These are phyloP conservation scores for Carduelis carduelis DNA, from an alignment of 2,797 vertebrate species.

Conservation along the genomic window DNA sequence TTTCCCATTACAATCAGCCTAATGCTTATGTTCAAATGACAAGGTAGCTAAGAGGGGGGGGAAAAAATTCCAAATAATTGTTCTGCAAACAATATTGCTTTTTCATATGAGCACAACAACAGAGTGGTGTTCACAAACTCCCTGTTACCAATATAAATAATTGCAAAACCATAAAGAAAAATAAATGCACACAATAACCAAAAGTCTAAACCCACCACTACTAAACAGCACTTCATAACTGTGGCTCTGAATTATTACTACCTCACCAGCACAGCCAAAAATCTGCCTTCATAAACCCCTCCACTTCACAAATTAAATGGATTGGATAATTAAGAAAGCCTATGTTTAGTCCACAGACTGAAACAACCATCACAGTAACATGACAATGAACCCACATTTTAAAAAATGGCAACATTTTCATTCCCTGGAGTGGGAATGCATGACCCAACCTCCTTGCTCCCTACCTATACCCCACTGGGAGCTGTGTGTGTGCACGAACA, in stretches of 20 bases:
- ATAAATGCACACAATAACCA: neutral
- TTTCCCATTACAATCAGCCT: neutral
- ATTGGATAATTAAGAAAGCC: neutral
- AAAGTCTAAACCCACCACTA: neutral
- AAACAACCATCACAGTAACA: neutral
- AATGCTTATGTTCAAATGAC: neutral
- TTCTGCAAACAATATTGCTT: neutral
- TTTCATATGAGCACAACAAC: neutral
- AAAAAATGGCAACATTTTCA: neutral
- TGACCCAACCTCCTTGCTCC: neutral
- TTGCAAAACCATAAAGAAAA: conserved; percentile 17
- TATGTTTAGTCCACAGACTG: neutral
- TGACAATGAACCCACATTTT: neutral
- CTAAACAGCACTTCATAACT: neutral
- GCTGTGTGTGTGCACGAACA: accelerated
- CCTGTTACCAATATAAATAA: conserved; percentile 26
- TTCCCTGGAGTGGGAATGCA: accelerated
- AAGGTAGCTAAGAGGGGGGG: neutral
- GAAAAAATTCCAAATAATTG: neutral
- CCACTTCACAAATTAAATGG: neutral
- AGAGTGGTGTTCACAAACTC: neutral
- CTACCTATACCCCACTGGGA: accelerated
- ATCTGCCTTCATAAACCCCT: conserved; percentile 1
- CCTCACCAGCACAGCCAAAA: neutral
- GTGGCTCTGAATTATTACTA: conserved; percentile 19